Evolutionary conservation across 1,140 invertebrate species (phyloP).

Genomic region (Philaenus spumarius): DNA sequence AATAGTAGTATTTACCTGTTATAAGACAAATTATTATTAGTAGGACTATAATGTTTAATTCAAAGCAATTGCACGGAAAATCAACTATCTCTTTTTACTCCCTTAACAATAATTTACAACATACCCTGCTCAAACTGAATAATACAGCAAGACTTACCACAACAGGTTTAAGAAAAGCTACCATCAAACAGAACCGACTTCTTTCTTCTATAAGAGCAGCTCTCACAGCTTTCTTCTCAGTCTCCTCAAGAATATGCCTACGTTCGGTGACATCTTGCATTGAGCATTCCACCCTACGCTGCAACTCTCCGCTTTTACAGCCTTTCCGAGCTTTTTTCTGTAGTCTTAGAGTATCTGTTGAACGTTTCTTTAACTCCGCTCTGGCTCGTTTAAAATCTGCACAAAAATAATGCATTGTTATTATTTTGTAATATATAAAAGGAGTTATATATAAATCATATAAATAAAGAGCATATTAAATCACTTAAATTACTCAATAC

Average conservation of each 20-base stretch:
- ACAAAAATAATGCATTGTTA: constrained; percentile 23
- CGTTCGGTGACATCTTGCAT: constrained; percentile 81
- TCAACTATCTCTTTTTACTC: no score
- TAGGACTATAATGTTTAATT: no score
- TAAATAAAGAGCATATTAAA: no score
- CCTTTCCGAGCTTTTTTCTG: constrained; percentile 79
- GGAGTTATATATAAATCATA: no score
- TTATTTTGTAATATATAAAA: not conserved
- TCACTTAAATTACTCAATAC: no score
- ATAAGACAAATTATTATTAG: no score
- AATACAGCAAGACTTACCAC: constrained; percentile 66
- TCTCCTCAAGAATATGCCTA: constrained; percentile 78
- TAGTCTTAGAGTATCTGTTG: constrained; percentile 78
- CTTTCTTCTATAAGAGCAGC: constrained; percentile 89
- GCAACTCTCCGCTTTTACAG: constrained; percentile 50
- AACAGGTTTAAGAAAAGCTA: constrained; percentile 86
- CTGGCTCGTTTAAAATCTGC: constrained; percentile 85
- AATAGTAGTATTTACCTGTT: no score
- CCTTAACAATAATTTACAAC: no score
- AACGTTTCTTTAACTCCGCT: constrained; percentile 80
- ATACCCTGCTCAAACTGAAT: no score
- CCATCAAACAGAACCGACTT: constrained; percentile 85
- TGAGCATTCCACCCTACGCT: constrained; percentile 63
- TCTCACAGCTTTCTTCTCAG: constrained; percentile 84
- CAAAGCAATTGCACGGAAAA: no score